Evolutionary conservation across 2,797 vertebrate species (phyloP), one percentile per base, ranked within the genome.

Genomic region (Australoheros facetus): DNA sequence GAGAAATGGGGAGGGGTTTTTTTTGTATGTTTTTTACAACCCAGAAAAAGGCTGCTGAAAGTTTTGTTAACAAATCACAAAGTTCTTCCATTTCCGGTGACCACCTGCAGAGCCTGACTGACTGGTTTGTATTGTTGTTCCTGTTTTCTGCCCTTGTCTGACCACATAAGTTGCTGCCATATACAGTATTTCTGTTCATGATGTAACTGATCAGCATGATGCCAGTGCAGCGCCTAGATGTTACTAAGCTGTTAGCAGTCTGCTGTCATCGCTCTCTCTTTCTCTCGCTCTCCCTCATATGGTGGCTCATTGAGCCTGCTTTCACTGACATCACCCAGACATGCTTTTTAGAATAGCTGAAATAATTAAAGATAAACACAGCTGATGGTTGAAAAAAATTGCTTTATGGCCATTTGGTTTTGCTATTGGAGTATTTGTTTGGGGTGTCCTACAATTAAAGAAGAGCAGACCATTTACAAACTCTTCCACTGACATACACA

Each of bases 201-300:
- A 86, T 87, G 85, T 83, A 85, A 82, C 56, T 56, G 71, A 86
- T 82, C 87, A 88, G 84, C 79, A 56, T 78, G 87, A 85, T 6
- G 80, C 75, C 73, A 53, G 70, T 77, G 69, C 69, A 51, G 73
- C 1, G 60, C 73, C 82, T 82, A 85, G 82, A 90, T 92, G 83
- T 86, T 76, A 70, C 81, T 84, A 79, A 91, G 85, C 79, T 89
- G 90, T 91, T 84, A 90, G 81, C 79, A 73, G 85, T 84, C 80
- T 75, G 75, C 91, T 83, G 85, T 87, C 86, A 83, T 85, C 28
- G 28, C 28, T 30, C 28, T 30, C 84, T 30, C 84, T 85, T 71
- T 84, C 64, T 66, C 17, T 53, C 16, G 30, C 64, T 78, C 75
- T 75, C 73, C 58, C 57, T 64, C 75, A 79, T 66, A 81, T 64